A percentile compares a stretch with the other conserved stretches of the same genome.
Evolutionary conservation across 2,888 invertebrate species (phyloP).

Genomic region (Hirtodrosophila alboralis): DNA sequence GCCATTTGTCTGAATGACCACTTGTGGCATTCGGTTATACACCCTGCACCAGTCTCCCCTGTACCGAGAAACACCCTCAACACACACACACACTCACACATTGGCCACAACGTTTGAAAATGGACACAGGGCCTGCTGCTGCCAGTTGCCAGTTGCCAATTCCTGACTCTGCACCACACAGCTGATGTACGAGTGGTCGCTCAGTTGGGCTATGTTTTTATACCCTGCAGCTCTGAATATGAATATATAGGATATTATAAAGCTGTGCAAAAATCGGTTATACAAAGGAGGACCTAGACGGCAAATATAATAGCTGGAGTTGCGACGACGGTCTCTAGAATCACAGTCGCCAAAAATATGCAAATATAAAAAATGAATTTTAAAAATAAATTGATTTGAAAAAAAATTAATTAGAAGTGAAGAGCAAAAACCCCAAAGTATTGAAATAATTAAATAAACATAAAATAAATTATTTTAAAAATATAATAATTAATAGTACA

Average conservation of each 20-base stretch:
- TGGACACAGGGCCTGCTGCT: conserved; percentile 31
- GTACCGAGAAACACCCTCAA: conserved; percentile 5
- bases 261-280: too few species aligned
- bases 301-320: too few species aligned
- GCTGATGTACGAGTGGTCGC: conserved; percentile 12
- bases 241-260: background rate
- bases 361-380: too few species aligned
- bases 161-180: background rate
- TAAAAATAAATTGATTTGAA: too few species aligned
- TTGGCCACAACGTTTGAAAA: conserved; percentile 52
- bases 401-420: too few species aligned
- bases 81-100: conserved; percentile 10
- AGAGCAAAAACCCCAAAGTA: too few species aligned
- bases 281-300: too few species aligned
- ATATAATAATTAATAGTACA: too few species aligned
- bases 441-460: too few species aligned
- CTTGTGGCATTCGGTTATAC: conserved; percentile 70
- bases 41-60: background rate
- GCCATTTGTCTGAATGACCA: conserved; percentile 80
- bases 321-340: too few species aligned
- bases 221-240: conserved; percentile 16
- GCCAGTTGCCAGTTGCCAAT: conserved; percentile 8
- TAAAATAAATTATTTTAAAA: too few species aligned
- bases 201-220: conserved; percentile 7
- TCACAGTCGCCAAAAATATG: too few species aligned